These are phyloP conservation scores for Bursaphelenchus okinawaensis DNA, from an alignment of 2,888 invertebrate genomes.

Conservation along the genomic window DNA sequence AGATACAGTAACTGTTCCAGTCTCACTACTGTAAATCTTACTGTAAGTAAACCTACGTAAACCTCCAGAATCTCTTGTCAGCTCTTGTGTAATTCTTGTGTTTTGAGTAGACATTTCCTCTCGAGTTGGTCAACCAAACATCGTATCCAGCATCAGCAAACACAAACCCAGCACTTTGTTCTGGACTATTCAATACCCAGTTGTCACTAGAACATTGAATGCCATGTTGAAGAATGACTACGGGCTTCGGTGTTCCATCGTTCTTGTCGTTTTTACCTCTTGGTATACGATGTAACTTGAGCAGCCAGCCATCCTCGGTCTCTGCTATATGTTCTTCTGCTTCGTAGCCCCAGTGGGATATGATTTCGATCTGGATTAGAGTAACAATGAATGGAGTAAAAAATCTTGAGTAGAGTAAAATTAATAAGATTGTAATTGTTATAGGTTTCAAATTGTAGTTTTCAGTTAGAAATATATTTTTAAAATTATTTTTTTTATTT, in stretches of 20 bases:
- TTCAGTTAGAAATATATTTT: not conserved
- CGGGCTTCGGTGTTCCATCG: slow-evolving; percentile 27
- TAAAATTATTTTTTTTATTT: not conserved
- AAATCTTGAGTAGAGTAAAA: too few relatives aligned
- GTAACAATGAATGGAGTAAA: too few relatives aligned
- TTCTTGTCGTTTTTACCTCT: slow-evolving; percentile 42
- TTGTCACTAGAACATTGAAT: slow-evolving; percentile 59
- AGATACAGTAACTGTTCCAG: too few relatives aligned
- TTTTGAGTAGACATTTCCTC: slow-evolving; percentile 75
- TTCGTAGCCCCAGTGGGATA: slow-evolving; percentile 62
- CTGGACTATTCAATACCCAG: slow-evolving; percentile 40
- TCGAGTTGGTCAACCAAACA: slow-evolving; percentile 76
- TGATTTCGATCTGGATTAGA: slow-evolving; percentile 56
- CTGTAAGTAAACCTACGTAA: slow-evolving; percentile 80
- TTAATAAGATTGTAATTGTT: too few relatives aligned
- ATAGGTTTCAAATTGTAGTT: too few relatives aligned
- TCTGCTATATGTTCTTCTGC: slow-evolving; percentile 60
- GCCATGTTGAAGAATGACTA: slow-evolving; percentile 72
- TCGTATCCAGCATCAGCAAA: slow-evolving; percentile 64
- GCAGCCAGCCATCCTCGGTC: slow-evolving; percentile 61
- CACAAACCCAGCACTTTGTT: slow-evolving; percentile 48
- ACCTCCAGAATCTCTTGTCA: slow-evolving; percentile 28
- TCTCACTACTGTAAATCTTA: too few relatives aligned
- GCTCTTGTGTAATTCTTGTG: slow-evolving; percentile 35
- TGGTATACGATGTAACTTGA: slow-evolving; percentile 63